Percentiles rank a stretch among this genome's conserved stretches.
Evolutionary conservation across 2,888 invertebrate species (phyloP).

Genomic region (Lochmaea capreae): DNA sequence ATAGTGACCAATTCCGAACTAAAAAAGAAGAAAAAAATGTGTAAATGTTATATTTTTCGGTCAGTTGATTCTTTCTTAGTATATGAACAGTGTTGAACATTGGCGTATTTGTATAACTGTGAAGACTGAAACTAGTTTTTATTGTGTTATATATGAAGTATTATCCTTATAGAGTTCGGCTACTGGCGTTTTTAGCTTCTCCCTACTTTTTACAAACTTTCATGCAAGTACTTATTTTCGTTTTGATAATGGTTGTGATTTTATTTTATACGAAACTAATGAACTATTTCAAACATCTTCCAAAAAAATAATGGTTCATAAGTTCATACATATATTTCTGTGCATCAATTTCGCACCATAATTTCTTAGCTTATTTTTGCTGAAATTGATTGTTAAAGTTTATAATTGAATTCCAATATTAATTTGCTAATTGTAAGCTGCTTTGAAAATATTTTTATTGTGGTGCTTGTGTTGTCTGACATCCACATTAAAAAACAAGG

Average conservation of each 20-base stretch:
- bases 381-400: neutral
- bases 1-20: slow-evolving; percentile 60
- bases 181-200: slow-evolving; percentile 59
- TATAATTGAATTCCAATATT: too few relatives aligned
- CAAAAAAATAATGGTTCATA: slow-evolving; percentile 6
- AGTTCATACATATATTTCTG: slow-evolving; percentile 3
- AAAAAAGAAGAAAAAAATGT: slow-evolving; percentile 56
- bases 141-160: slow-evolving; percentile 64
- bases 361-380: neutral
- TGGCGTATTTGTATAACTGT: slow-evolving; percentile 65
- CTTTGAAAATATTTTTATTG: too few relatives aligned
- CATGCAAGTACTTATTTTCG: slow-evolving; percentile 46
- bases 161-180: slow-evolving; percentile 60
- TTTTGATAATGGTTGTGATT: slow-evolving; percentile 47
- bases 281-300: slow-evolving; percentile 24
- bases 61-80: slow-evolving; percentile 64
- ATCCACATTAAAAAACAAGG: too few relatives aligned
- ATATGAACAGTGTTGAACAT: slow-evolving; percentile 62
- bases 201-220: slow-evolving; percentile 18
- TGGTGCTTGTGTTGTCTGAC: too few relatives aligned
- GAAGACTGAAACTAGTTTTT: slow-evolving; percentile 66
- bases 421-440: too few relatives aligned
- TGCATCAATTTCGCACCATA: neutral
- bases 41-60: slow-evolving; percentile 65
- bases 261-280: slow-evolving; percentile 19